These are phyloP conservation scores for Drosophila parvula DNA, from an alignment of 1,140 invertebrate species.

Conservation along the genomic window DNA sequence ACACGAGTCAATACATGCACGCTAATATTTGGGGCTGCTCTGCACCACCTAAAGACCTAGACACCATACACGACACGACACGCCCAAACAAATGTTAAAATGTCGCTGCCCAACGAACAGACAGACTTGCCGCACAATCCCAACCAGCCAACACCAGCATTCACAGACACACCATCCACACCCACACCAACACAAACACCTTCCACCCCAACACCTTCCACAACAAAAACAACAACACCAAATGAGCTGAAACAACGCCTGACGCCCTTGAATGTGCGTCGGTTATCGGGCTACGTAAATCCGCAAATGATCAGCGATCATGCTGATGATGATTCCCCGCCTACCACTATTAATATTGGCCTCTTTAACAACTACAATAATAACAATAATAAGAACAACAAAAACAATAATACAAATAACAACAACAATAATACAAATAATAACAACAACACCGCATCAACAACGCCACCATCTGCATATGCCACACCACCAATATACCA, in stretches of 20 bases:
- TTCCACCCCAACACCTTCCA: conserved; percentile 34
- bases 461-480: conserved; percentile 70
- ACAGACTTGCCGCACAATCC: conserved; percentile 55
- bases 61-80: conserved; percentile 38
- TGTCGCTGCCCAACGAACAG: conserved; percentile 71
- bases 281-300: conserved; percentile 61
- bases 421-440: conserved; percentile 43
- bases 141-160: conserved; percentile 12
- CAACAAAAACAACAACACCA: conserved; percentile 46
- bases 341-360: conserved; percentile 52
- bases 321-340: conserved; percentile 58
- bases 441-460: conserved; percentile 65
- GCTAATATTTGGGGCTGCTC: conserved; percentile 20
- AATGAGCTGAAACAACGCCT: conserved; percentile 74
- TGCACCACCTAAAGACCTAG: conserved; percentile 28
- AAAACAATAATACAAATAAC: conserved; percentile 39
- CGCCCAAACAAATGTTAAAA: conserved; percentile 62
- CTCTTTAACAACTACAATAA: conserved; percentile 55
- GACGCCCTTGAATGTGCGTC: conserved; percentile 68
- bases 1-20: conserved; percentile 32
- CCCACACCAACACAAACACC: conserved; percentile 14
- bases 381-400: conserved; percentile 52
- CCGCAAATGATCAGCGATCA: conserved; percentile 52
- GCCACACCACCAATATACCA: conserved; percentile 72
- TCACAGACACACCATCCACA: conserved; percentile 18